Conservation (phyloP, 2,113 vertebrate genomes). For the Saccopteryx bilineata region DNA sequence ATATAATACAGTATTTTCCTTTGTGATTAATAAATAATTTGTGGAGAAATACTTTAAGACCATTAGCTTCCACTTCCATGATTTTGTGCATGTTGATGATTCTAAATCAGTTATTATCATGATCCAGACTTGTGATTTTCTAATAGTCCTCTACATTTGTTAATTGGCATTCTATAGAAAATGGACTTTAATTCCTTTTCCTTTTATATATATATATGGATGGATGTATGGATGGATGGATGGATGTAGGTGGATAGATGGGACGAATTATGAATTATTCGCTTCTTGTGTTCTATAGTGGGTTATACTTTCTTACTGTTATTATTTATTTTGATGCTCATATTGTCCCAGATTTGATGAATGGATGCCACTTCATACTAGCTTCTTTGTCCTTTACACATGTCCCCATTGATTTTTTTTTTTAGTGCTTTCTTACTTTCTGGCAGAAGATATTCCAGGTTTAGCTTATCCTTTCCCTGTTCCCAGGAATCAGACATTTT, state of each 20-base stretch:
- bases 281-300: not conserved
- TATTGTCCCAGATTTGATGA: not conserved
- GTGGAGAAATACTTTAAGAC: not conserved
- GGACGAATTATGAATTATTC: not conserved
- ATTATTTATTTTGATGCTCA: not conserved
- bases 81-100: not conserved
- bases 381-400: not conserved
- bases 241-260: not conserved
- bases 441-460: not conserved
- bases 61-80: not conserved
- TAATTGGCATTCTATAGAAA: not conserved
- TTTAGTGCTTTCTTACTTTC: not conserved
- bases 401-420: not conserved
- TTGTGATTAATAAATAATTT: conserved; percentile 29
- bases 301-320: not conserved
- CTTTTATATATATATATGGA: not conserved
- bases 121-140: not conserved
- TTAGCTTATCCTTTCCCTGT: not conserved
- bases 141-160: not conserved
- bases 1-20: not conserved
- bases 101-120: not conserved
- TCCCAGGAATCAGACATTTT: not conserved
- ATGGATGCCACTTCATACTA: not conserved
- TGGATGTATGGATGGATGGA: not conserved
- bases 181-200: not conserved